Evolutionary conservation across 2,113 vertebrate species (phyloP).

Genomic region (Natator depressus): DNA sequence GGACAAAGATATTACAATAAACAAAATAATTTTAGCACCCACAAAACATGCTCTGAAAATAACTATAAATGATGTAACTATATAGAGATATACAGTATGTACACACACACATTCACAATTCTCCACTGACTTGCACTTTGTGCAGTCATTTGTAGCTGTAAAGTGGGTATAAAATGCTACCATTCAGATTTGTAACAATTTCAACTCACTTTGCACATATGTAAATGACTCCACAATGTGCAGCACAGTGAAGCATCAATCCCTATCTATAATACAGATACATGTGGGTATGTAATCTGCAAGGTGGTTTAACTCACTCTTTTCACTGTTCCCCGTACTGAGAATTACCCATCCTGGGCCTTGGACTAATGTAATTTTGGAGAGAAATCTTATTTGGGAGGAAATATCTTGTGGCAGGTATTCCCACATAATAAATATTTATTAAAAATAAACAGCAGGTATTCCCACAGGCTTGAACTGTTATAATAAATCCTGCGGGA

Average conservation of each 20-base stretch:
- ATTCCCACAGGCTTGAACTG: background rate
- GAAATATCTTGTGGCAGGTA: background rate
- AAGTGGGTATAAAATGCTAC: background rate
- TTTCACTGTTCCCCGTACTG: background rate
- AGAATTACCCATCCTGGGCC: background rate
- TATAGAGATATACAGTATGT: fast-evolving
- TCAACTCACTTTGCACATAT: background rate
- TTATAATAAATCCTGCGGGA: background rate
- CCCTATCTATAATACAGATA: background rate
- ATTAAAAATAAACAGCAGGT: background rate
- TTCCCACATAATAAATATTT: background rate
- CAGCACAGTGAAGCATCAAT: background rate
- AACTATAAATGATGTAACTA: background rate
- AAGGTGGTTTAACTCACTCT: background rate
- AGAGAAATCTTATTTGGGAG: background rate
- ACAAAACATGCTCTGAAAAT: fast-evolving
- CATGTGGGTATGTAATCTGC: fast-evolving
- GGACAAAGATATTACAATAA: background rate
- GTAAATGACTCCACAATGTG: background rate
- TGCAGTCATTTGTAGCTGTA: fast-evolving
- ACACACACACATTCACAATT: background rate
- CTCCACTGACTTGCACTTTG: fast-evolving
- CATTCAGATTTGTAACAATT: background rate
- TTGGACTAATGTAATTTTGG: background rate
- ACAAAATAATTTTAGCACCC: background rate